Base-by-base conservation (phyloP, 1,140 invertebrate genomes). In the Mycetomoellerius zeteki region DNA sequence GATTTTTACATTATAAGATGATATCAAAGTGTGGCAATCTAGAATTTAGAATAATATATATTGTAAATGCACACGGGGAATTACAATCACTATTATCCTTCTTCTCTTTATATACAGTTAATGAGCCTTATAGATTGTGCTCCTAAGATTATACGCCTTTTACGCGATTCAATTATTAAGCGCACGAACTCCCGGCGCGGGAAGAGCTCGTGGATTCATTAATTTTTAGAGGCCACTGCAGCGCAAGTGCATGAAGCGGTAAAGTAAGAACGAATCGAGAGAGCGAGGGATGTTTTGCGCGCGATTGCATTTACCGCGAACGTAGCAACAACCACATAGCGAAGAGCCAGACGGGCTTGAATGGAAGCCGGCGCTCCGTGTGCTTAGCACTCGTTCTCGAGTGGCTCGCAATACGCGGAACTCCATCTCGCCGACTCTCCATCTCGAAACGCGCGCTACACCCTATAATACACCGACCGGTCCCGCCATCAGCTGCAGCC, bases 351-450 rank as follows among this genome's bases (percentile, higher is more conserved):
- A 16, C 52, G 19, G 73, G 58, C 50, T 47, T 47, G 72, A 78
- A 77, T 85, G 58, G 65, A 30, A 71, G 56, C 54, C 14, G 52
- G 58, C n/a, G 6, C 77, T 85, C 54, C 30, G 54, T 84, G 62
- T 76, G 71, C 81, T 86, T 85, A 85, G 67, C 89, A 52, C 65
- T 88, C 76, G 76, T 87, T 88, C 76, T 88, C 81, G 85, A 88
- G 82, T 87, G 87, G 72, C 54, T 56, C 30, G 37, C 80, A 77
- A 43, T 65, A 30, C 43, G 64, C 87, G 86, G 76, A 88, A 86
- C 77, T 71, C 81, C 76, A 86, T 85, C 72, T 88, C 85, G 56
- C 60, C 43, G 65, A 84, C 86, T 85, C 88, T 80, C 62, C 60
- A 77, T 89, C 85, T 86, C 58, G 88, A 88, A 75, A 86, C 86